These are phyloP conservation scores for Drosophila dives DNA, from an alignment of 2,888 invertebrate species.

Conservation along the genomic window DNA sequence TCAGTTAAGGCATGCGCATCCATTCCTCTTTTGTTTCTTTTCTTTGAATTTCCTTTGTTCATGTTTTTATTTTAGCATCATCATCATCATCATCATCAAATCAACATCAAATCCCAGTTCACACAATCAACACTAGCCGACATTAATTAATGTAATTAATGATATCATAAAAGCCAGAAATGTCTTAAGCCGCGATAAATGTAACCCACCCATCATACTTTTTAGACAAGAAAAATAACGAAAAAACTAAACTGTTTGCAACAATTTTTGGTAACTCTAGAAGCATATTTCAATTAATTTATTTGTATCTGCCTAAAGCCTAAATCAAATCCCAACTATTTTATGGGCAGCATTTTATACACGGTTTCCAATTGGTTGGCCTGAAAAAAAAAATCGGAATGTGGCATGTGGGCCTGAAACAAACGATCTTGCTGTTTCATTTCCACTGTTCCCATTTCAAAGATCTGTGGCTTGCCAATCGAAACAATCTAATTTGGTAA, in stretches of 20 bases:
- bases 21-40: constrained; percentile 19
- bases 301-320: constrained; percentile 12
- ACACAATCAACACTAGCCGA: constrained; percentile 24
- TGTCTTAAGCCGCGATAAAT: constrained; percentile 57
- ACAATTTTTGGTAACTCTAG: constrained; percentile 39
- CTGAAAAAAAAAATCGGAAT: constrained; percentile 12
- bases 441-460: constrained; percentile 18
- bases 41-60: background rate
- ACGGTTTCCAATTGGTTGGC: constrained; percentile 47
- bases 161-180: constrained; percentile 38
- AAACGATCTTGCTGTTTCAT: constrained; percentile 41
- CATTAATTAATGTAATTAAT: constrained; percentile 38
- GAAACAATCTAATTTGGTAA: constrained; percentile 30
- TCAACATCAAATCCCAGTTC: constrained; percentile 10
- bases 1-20: constrained; percentile 55
- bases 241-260: constrained; percentile 34
- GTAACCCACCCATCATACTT: constrained; percentile 68
- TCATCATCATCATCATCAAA: constrained; percentile 11
- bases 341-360: constrained; percentile 30
- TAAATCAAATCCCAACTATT: constrained; percentile 21
- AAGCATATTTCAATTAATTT: constrained; percentile 21
- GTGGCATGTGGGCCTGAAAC: constrained; percentile 27
- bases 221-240: constrained; percentile 30
- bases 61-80: constrained; percentile 9
- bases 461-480: constrained; percentile 10